Conservation (phyloP, 2,113 vertebrate species). For the Scatophagus argus region DNA sequence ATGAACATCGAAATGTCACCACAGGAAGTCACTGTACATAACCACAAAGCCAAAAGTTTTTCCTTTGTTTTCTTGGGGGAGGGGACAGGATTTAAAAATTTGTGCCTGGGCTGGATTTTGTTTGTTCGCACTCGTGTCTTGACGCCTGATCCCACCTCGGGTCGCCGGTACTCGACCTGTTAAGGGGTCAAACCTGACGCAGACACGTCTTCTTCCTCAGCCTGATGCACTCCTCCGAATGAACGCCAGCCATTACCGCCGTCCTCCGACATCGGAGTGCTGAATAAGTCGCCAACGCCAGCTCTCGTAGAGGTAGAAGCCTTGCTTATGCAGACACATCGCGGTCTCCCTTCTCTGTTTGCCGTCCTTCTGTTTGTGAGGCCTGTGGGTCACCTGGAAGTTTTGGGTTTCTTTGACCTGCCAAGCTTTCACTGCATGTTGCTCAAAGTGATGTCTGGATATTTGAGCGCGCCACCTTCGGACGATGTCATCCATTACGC, state of each 20-base stretch:
- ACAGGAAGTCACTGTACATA: slow-evolving; percentile 66
- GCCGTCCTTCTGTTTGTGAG: not conserved
- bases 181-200: slow-evolving; percentile 17
- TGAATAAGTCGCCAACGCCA: slow-evolving; percentile 39
- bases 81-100: slow-evolving; percentile 36
- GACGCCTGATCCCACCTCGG: slow-evolving; percentile 29
- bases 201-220: not conserved
- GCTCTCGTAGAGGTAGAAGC: slow-evolving; percentile 48
- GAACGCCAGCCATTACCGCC: not conserved
- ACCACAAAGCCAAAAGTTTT: slow-evolving; percentile 65
- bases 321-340: slow-evolving; percentile 36
- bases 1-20: slow-evolving; percentile 35
- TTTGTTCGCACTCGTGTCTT: slow-evolving; percentile 58
- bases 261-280: not conserved
- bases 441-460: slow-evolving; percentile 7
- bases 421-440: slow-evolving; percentile 53
- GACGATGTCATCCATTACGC: not conserved
- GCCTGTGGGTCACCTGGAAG: slow-evolving; percentile 1
- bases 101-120: slow-evolving; percentile 64
- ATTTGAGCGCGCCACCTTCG: not conserved
- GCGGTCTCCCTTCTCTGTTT: not conserved
- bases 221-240: not conserved
- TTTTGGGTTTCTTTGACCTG: not conserved
- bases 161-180: slow-evolving; percentile 17
- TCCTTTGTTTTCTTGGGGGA: not conserved